A percentile compares a stretch with the other conserved stretches of the same genome.
Evolutionary conservation across 2,888 invertebrate genomes (phyloP).

Genomic region (Allophyes oxyacanthae): DNA sequence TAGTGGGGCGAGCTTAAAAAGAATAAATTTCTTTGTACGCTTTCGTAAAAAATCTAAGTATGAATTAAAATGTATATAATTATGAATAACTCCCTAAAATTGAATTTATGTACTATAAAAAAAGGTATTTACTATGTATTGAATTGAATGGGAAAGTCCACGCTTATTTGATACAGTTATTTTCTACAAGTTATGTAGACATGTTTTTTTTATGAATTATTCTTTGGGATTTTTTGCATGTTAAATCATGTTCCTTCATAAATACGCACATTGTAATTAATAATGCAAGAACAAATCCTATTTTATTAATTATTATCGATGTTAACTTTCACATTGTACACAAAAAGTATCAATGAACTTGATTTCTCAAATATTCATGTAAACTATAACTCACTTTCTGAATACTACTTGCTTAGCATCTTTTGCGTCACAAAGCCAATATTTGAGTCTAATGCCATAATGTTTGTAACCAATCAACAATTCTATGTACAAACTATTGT

Average conservation of each 20-base stretch:
- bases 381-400: constrained; percentile 11
- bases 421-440: constrained; percentile 14
- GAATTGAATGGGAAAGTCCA: constrained; percentile 42
- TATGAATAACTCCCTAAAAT: constrained; percentile 17
- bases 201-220: neutral
- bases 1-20: constrained; percentile 8
- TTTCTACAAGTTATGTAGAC: constrained; percentile 8
- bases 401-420: constrained; percentile 33
- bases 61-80: constrained; percentile 33
- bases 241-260: constrained; percentile 38
- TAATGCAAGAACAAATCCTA: constrained; percentile 16
- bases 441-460: constrained; percentile 33
- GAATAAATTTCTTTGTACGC: constrained; percentile 20
- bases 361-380: constrained; percentile 12
- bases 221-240: constrained; percentile 6
- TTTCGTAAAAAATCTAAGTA: constrained; percentile 17
- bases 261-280: constrained; percentile 28
- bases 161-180: constrained; percentile 37
- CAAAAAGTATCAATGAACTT: neutral
- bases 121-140: constrained; percentile 3
- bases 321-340: neutral
- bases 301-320: constrained; percentile 10
- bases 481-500: constrained; percentile 65
- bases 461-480: constrained; percentile 46
- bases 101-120: constrained; percentile 3